Percentiles rank a stretch among this genome's conserved stretches.
phyloP scores from a whole-genome alignment of 1,140 invertebrate genomes.

The Argopecten irradians region DNA sequence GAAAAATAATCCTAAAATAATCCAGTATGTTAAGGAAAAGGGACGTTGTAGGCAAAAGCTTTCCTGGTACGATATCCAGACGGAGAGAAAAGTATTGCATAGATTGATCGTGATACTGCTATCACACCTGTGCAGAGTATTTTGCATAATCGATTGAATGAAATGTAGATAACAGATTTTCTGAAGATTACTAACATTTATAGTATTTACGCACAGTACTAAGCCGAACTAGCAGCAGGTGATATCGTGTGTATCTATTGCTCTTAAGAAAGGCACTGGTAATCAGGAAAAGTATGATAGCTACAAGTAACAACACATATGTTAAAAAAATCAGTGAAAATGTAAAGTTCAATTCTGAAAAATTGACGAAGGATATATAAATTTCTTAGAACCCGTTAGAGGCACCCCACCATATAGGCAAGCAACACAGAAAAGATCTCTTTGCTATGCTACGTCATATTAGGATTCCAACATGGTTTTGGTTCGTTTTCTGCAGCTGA shows the following conservation, averaged over 20 bases:
- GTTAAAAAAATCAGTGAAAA: conserved; percentile 10
- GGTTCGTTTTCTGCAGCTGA: conserved; percentile 55
- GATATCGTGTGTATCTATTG: too few relatives aligned
- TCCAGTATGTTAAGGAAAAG: too few relatives aligned
- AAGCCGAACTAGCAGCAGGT: too few relatives aligned
- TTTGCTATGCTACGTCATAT: conserved; percentile 58
- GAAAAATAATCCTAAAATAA: too few relatives aligned
- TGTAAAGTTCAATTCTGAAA: too few relatives aligned
- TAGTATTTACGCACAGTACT: conserved; percentile 35
- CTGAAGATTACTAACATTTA: conserved; percentile 33
- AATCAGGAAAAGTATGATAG: background rate
- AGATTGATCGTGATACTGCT: background rate
- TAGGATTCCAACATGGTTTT: too few relatives aligned
- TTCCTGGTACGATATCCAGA: too few relatives aligned
- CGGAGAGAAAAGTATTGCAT: too few relatives aligned
- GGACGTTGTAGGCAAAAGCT: too few relatives aligned
- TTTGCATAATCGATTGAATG: conserved; percentile 30
- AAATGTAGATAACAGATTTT: conserved; percentile 36
- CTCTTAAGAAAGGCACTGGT: background rate
- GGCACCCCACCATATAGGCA: too few relatives aligned
- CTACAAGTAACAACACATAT: conserved; percentile 28
- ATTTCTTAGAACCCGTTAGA: too few relatives aligned
- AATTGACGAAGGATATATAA: too few relatives aligned
- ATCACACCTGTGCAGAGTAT: conserved; percentile 24
- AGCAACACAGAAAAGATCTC: conserved; percentile 46